Percentiles rank a stretch among this genome's conserved stretches.
Evolutionary conservation across 2,113 vertebrate species (phyloP).

Genomic region (Promerops cafer): DNA sequence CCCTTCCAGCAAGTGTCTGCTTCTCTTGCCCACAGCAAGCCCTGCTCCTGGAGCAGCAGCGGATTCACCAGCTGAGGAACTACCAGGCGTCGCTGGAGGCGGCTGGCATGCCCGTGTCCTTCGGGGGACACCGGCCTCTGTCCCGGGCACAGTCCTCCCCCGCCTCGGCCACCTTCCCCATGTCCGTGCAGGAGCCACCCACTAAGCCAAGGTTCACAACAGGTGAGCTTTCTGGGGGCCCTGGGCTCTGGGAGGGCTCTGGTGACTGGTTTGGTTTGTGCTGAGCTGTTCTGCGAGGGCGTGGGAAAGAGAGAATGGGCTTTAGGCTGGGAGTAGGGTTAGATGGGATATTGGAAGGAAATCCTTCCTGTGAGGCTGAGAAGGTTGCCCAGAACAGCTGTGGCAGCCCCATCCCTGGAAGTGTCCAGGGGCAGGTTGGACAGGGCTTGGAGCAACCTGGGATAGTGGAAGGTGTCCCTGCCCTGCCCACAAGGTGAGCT

Average conservation of each 20-base stretch:
- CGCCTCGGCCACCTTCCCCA: conserved; percentile 88
- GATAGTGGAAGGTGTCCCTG: neutral
- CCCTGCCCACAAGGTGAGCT: neutral
- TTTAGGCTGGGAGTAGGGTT: neutral
- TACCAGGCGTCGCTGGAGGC: conserved; percentile 95
- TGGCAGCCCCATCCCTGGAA: neutral
- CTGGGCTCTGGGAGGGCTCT: neutral
- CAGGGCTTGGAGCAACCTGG: neutral
- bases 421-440: neutral
- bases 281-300: neutral
- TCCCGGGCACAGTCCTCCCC: conserved; percentile 95
- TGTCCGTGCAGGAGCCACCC: conserved; percentile 85
- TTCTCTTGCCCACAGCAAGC: conserved; percentile 80
- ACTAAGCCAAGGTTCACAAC: conserved; percentile 92
- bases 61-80: conserved; percentile 93
- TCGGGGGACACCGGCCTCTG: conserved; percentile 87
- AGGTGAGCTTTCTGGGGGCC: conserved; percentile 66
- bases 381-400: neutral
- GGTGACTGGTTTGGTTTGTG: rapidly evolving
- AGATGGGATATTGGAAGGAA: neutral
- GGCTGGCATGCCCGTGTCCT: conserved; percentile 82
- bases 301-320: neutral
- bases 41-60: conserved; percentile 90
- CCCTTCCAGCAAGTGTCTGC: neutral
- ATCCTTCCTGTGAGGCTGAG: neutral